Evolutionary conservation across 2,797 vertebrate species (phyloP).

Genomic region (Hippopotamyrus pictus): DNA sequence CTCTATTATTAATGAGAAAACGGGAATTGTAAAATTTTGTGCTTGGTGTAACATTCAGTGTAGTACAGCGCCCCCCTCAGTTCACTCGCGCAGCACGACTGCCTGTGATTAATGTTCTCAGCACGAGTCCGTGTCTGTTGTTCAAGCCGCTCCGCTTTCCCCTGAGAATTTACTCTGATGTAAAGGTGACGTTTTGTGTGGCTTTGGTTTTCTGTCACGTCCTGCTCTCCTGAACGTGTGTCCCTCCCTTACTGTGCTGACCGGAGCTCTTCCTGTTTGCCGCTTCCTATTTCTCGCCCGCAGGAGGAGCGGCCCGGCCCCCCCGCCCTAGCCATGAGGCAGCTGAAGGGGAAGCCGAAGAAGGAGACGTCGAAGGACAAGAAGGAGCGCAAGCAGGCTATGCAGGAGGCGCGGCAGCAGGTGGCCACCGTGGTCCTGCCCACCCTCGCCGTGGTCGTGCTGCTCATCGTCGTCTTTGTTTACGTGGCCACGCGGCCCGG

Average conservation of each 20-base stretch:
- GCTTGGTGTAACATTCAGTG: background rate
- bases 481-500: conserved; percentile 88
- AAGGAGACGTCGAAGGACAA: conserved; percentile 95
- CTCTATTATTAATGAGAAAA: background rate
- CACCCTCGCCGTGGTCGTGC: conserved; percentile 76
- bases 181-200: background rate
- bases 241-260: background rate
- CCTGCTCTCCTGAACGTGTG: background rate
- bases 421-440: conserved; percentile 86
- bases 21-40: background rate
- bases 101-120: background rate
- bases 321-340: conserved; percentile 72
- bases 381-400: conserved; percentile 92
- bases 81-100: background rate
- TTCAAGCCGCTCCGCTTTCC: background rate
- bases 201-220: background rate
- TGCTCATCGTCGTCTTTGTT: conserved; percentile 87
- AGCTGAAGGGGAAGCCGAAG: conserved; percentile 93
- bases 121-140: background rate
- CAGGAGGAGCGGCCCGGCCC: background rate
- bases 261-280: background rate
- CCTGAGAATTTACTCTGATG: background rate
- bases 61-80: background rate
- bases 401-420: conserved; percentile 92
- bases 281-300: background rate